These are phyloP conservation scores for Montipora capitata DNA, from an alignment of 92 coral and sea anemone species.

Conservation along the genomic window DNA sequence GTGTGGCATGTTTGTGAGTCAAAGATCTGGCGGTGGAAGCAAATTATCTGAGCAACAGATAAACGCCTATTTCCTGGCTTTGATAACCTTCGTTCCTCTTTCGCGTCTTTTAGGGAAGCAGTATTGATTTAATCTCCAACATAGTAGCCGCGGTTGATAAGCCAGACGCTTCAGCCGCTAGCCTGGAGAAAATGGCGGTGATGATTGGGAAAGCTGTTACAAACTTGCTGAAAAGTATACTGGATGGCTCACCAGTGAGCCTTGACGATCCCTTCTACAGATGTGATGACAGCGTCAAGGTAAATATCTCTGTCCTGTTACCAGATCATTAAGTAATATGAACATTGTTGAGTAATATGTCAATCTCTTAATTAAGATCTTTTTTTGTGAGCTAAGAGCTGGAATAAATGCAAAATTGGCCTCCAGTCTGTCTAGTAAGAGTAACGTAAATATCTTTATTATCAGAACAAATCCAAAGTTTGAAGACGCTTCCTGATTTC, in stretches of 20 bases:
- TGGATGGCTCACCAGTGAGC: conserved; percentile 18
- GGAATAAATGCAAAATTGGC: too few relatives aligned
- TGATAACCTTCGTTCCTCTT: not conserved
- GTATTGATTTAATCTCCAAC: not conserved
- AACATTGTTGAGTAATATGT: not conserved
- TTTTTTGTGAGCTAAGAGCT: too few relatives aligned
- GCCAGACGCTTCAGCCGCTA: not conserved
- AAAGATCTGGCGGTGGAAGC: too few relatives aligned
- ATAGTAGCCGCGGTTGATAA: conserved; percentile 11
- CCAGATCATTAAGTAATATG: not conserved
- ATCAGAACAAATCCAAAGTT: too few relatives aligned
- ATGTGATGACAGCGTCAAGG: conserved; percentile 25
- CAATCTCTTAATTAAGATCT: too few relatives aligned
- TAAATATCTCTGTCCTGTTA: not conserved
- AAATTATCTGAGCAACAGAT: too few relatives aligned
- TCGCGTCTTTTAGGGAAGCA: not conserved
- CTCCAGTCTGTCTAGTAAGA: too few relatives aligned
- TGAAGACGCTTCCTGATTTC: too few relatives aligned
- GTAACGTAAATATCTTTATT: too few relatives aligned
- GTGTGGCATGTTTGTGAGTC: too few relatives aligned
- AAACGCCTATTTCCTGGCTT: not conserved
- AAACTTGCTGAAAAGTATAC: conserved; percentile 11
- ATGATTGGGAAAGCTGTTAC: not conserved
- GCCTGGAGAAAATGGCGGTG: conserved; percentile 18
- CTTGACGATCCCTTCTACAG: conserved; percentile 9